Evolutionary conservation across 1,140 invertebrate genomes (phyloP).

Genomic region (Sesamia nonagrioides): DNA sequence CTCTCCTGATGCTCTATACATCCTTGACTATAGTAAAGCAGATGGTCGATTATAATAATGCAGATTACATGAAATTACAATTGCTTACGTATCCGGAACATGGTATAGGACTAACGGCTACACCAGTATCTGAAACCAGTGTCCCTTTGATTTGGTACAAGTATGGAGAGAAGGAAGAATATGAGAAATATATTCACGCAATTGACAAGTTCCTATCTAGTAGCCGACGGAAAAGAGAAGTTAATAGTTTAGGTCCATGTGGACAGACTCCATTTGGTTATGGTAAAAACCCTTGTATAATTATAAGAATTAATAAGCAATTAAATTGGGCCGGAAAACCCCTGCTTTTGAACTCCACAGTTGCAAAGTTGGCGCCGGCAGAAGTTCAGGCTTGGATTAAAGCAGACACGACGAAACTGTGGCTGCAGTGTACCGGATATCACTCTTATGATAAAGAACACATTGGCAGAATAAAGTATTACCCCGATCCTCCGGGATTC

Average conservation of each 20-base stretch:
- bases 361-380: conserved; percentile 57
- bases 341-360: conserved; percentile 55
- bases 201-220: conserved; percentile 62
- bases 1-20: conserved; percentile 68
- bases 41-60: conserved; percentile 54
- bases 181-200: conserved; percentile 70
- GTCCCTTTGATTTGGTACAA: conserved; percentile 76
- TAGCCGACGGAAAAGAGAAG: conserved; percentile 60
- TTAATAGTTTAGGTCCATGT: conserved; percentile 72
- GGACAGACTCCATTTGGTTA: conserved; percentile 74
- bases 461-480: conserved; percentile 72
- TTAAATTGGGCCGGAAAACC: conserved; percentile 70
- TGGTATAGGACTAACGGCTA: conserved; percentile 73
- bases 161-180: conserved; percentile 58
- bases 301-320: conserved; percentile 77
- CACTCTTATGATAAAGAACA: conserved; percentile 78
- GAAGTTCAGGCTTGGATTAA: conserved; percentile 69
- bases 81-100: conserved; percentile 64
- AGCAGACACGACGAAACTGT: conserved; percentile 66
- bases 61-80: conserved; percentile 55
- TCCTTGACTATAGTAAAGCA: conserved; percentile 65
- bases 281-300: conserved; percentile 73
- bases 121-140: conserved; percentile 67
- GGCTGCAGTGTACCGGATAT: conserved; percentile 72
- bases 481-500: conserved; percentile 78